Percentiles rank a stretch among this genome's conserved stretches.
Evolutionary conservation across 2,888 invertebrate genomes (phyloP).

Genomic region (Agriopis marginaria): DNA sequence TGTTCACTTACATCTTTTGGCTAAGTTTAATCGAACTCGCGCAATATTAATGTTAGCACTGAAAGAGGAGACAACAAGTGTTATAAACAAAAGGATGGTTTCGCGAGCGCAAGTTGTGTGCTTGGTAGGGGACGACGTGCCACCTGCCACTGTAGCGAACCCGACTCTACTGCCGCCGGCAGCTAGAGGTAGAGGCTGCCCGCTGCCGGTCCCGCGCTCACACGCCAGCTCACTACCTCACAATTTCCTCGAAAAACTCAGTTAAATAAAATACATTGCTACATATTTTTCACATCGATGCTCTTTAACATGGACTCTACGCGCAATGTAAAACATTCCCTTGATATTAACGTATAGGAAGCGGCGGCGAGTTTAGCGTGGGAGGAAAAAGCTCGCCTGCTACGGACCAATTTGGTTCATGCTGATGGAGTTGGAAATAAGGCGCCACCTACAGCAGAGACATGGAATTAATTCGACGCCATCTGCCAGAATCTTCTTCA

Average conservation of each 20-base stretch:
- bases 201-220: conserved; percentile 68
- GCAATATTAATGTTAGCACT: conserved; percentile 51
- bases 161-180: conserved; percentile 79
- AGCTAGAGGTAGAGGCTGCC: conserved; percentile 59
- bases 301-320: background rate
- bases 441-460: conserved; percentile 51
- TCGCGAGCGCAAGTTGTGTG: conserved; percentile 76
- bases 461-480: conserved; percentile 51
- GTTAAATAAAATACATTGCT: conserved; percentile 44
- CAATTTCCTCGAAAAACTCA: conserved; percentile 13
- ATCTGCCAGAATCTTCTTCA: conserved; percentile 50
- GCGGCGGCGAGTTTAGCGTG: conserved; percentile 19
- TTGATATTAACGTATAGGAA: conserved; percentile 3
- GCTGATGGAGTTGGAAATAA: conserved; percentile 24
- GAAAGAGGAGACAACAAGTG: conserved; percentile 70
- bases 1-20: conserved; percentile 52
- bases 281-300: conserved; percentile 3
- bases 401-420: conserved; percentile 38
- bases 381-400: conserved; percentile 56
- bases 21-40: conserved; percentile 46
- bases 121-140: conserved; percentile 60
- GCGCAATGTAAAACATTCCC: conserved; percentile 55
- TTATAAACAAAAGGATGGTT: conserved; percentile 76
- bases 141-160: conserved; percentile 80
- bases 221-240: conserved; percentile 62